Percentiles rank a stretch among this genome's conserved stretches.
Conservation (phyloP, 2,797 vertebrate genomes). For the Odontamblyopus rebecca region DNA sequence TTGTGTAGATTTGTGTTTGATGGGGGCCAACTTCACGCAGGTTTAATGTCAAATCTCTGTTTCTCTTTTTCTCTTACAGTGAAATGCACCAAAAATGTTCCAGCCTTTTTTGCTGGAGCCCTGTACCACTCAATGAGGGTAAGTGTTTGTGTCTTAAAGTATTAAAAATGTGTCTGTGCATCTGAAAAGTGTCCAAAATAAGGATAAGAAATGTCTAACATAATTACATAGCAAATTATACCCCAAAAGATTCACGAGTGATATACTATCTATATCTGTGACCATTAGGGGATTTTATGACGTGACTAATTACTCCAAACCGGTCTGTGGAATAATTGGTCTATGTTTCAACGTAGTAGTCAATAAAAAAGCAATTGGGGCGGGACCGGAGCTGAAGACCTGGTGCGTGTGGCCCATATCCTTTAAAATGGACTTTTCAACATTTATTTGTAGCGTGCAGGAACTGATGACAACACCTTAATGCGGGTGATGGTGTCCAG, state of each 20-base stretch:
- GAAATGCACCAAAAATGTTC: slow-evolving; percentile 86
- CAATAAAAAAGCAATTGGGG: neutral
- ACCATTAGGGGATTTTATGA: neutral
- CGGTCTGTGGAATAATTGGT: neutral
- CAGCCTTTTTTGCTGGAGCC: slow-evolving; percentile 87
- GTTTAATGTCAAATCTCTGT: too few species aligned
- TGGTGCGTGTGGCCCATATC: neutral
- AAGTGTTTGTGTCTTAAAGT: slow-evolving; percentile 5
- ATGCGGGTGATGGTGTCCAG: slow-evolving; percentile 92
- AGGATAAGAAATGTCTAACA: too few species aligned
- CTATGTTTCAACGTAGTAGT: neutral
- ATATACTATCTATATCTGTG: neutral
- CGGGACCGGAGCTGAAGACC: neutral
- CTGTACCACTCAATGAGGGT: slow-evolving; percentile 91
- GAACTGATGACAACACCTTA: slow-evolving; percentile 89
- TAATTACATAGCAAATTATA: too few species aligned
- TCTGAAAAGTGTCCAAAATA: neutral
- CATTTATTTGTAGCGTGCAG: slow-evolving; percentile 76
- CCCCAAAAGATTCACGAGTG: neutral
- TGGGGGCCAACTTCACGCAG: too few species aligned
- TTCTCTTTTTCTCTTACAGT: slow-evolving; percentile 66
- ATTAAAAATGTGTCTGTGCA: neutral
- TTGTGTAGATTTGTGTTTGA: too few species aligned
- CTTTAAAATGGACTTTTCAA: slow-evolving; percentile 1
- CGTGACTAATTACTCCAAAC: neutral